Conservation (phyloP, 1,140 invertebrate genomes). For the Triops longicaudatus region DNA sequence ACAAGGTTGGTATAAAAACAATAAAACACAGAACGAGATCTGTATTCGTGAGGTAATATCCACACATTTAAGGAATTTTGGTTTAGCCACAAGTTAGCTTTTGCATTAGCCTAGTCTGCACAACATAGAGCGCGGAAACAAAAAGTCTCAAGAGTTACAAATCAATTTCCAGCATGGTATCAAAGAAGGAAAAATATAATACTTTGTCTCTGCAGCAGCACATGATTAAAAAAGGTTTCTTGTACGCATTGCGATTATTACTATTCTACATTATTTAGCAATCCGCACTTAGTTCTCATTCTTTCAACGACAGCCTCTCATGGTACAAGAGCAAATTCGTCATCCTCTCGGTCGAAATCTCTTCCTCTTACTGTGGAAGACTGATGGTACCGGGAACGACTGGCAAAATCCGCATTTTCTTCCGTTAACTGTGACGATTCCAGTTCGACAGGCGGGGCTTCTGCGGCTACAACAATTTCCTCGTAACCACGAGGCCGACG, state of each 20-base stretch:
- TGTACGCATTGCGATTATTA: neutral
- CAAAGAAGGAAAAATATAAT: conserved; percentile 13
- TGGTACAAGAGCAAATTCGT: conserved; percentile 29
- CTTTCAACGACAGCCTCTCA: conserved; percentile 6
- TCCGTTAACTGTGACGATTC: conserved; percentile 81
- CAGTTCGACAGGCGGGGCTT: conserved; percentile 68
- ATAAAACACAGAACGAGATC: neutral
- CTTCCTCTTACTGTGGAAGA: conserved; percentile 64
- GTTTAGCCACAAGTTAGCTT: neutral
- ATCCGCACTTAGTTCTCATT: neutral
- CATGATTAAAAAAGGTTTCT: neutral
- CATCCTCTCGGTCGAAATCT: conserved; percentile 22
- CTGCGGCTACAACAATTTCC: conserved; percentile 80
- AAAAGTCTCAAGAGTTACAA: neutral
- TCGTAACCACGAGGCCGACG: conserved; percentile 73
- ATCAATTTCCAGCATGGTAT: neutral
- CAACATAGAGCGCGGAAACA: neutral
- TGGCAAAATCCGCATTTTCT: conserved; percentile 88
- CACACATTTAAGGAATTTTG: neutral
- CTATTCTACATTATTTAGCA: neutral
- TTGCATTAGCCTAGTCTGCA: neutral
- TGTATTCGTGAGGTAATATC: neutral
- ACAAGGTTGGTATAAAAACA: neutral
- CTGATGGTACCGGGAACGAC: conserved; percentile 82
- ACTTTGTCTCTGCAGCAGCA: neutral